phyloP scores from a whole-genome alignment of 2,888 invertebrate species.

The Barypeithes pellucidus region DNA sequence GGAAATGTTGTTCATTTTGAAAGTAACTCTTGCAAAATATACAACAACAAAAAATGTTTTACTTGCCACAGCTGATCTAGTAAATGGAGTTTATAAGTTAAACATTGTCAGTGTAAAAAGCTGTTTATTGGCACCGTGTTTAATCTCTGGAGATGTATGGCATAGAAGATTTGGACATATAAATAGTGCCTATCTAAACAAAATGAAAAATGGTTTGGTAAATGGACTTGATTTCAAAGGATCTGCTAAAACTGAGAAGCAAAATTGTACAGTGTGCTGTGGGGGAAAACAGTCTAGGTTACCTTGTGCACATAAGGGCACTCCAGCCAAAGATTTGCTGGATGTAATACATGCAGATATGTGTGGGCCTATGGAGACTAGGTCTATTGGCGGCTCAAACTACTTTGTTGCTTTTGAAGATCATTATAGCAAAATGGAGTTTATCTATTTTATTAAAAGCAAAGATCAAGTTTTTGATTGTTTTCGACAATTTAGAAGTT shows the following conservation, averaged over 20 bases:
- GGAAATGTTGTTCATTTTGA: conserved; percentile 55
- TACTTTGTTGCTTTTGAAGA: conserved; percentile 48
- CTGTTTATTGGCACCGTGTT: not conserved
- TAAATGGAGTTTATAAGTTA: not conserved
- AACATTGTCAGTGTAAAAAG: conserved; percentile 3
- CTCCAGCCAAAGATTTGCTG: conserved; percentile 52
- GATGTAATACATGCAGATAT: conserved; percentile 59
- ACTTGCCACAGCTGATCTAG: conserved; percentile 14
- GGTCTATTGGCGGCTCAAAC: conserved; percentile 48
- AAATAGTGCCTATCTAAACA: conserved; percentile 37
- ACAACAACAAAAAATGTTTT: conserved; percentile 6
- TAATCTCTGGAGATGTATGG: conserved; percentile 46
- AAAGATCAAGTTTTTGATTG: conserved; percentile 59
- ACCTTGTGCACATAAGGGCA: conserved; percentile 55
- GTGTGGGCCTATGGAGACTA: conserved; percentile 52
- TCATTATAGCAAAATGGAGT: conserved; percentile 42
- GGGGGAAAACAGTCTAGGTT: conserved; percentile 61
- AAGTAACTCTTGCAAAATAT: conserved; percentile 4
- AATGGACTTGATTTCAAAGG: conserved; percentile 9
- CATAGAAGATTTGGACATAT: conserved; percentile 55
- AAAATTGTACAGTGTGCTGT: conserved; percentile 39
- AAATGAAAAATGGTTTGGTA: conserved; percentile 35
- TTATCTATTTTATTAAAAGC: conserved; percentile 55
- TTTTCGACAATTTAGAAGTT: conserved; percentile 58
- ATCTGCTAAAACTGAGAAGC: not conserved